Base-by-base conservation (phyloP, 2,113 vertebrate species). In the Perca fluviatilis region DNA sequence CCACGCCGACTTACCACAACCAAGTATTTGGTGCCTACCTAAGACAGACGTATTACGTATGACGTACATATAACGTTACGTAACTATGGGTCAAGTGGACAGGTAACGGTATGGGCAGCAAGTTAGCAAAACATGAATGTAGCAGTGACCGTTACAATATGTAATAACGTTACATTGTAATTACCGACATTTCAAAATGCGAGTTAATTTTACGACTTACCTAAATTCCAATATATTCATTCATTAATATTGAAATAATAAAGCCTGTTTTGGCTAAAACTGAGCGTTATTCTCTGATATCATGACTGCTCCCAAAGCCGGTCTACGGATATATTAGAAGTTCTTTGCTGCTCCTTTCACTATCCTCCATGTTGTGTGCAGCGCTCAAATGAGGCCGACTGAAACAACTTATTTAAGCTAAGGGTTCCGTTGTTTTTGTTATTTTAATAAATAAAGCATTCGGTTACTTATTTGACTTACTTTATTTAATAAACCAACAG, bases 281-380 rank as follows among this genome's bases (percentile, higher is more conserved):
- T 8, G 0, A 12, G 5, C 1, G 2, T 23, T 57, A 36, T 49
- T 2, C 1, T 10, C n/a, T 6, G 15, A 1, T 18, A 6, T 5
- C 1, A 18, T 18, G 13, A 3, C 30, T 36, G 16, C 0, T 33
- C 2, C 14, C n/a, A n/a, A n/a, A n/a, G n/a, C n/a, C n/a, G n/a
- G n/a, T n/a, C n/a, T n/a, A n/a, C n/a, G n/a, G n/a, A n/a, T n/a
- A n/a, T n/a, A n/a, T n/a, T n/a, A n/a, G n/a, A n/a, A n/a, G n/a
- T n/a, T n/a, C n/a, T n/a, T n/a, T n/a, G n/a, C n/a, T n/a, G n/a
- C 0, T 33, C 2, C 14, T 65, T 5, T 19, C 9, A 14, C 3
- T 23, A 11, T 23, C 68, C 58, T 36, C 89, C 85, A 87, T 90
- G 57, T 62, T 88, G 18, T 0, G 84, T 87, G 85, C 86, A 79